Evolutionary conservation across 2,113 vertebrate genomes (phyloP).

Genomic region (Propithecus coquereli): DNA sequence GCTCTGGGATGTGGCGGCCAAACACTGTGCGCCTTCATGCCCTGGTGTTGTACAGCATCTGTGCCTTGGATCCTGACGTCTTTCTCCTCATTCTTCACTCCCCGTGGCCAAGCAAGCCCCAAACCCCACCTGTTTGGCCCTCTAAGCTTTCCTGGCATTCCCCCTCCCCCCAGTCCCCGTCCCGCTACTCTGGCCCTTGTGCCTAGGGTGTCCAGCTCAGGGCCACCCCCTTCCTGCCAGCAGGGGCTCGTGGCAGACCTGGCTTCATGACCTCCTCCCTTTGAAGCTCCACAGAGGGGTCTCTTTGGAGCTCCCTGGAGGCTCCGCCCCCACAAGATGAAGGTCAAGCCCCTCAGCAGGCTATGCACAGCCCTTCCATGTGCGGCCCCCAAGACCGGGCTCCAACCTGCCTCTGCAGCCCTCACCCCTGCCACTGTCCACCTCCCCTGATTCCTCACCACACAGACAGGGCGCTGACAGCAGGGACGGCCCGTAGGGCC

Average conservation of each 20-base stretch:
- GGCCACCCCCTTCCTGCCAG: neutral
- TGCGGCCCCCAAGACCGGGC: no score
- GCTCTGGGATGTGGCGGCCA: rapidly evolving
- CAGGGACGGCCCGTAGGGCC: no score
- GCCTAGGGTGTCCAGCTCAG: neutral
- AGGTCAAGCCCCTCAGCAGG: neutral
- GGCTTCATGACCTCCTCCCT: neutral
- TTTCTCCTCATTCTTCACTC: neutral
- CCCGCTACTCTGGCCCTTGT: neutral
- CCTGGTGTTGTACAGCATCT: rapidly evolving
- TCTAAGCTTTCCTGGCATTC: neutral
- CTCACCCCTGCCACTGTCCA: neutral
- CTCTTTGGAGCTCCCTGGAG: neutral
- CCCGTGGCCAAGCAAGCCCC: rapidly evolving
- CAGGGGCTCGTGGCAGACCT: neutral
- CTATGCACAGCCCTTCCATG: neutral
- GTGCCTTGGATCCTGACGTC: rapidly evolving
- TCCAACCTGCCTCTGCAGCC: neutral
- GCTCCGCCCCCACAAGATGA: neutral
- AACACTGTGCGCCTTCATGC: rapidly evolving
- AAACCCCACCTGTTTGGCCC: neutral
- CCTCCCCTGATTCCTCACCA: neutral
- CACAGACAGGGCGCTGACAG: neutral
- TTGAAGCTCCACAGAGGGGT: neutral
- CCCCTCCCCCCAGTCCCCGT: neutral